These are phyloP conservation scores for Eurystomus gularis DNA, from an alignment of 2,113 vertebrate genomes.

Conservation along the genomic window DNA sequence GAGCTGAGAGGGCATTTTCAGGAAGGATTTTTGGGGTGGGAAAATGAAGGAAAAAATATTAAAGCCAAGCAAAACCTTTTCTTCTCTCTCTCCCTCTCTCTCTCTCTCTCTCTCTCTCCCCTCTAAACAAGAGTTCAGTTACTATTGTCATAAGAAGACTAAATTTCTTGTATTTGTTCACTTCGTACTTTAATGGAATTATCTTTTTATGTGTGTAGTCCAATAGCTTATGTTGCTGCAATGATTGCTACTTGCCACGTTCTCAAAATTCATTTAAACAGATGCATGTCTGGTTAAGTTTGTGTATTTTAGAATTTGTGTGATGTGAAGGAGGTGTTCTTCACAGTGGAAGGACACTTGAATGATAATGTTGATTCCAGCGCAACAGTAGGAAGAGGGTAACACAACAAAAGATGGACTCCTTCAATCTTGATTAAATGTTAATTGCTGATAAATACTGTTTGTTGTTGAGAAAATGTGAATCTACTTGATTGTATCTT, in stretches of 20 bases:
- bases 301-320: neutral
- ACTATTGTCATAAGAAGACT: neutral
- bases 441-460: neutral
- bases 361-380: neutral
- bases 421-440: neutral
- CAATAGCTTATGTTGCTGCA: neutral
- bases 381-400: neutral
- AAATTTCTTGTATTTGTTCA: neutral
- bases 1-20: neutral
- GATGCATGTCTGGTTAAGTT: neutral
- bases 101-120: neutral
- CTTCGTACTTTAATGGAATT: neutral
- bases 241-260: neutral
- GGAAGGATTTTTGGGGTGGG: neutral
- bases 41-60: neutral
- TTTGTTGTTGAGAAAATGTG: neutral
- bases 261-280: neutral
- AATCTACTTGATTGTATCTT: neutral
- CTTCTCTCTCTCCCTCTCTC: no score
- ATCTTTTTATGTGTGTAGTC: neutral
- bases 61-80: neutral
- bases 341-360: neutral
- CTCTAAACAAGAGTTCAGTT: neutral
- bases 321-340: neutral
- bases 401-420: neutral